phyloP scores from a whole-genome alignment of 1,140 invertebrate species.

The Conus ventricosus region DNA sequence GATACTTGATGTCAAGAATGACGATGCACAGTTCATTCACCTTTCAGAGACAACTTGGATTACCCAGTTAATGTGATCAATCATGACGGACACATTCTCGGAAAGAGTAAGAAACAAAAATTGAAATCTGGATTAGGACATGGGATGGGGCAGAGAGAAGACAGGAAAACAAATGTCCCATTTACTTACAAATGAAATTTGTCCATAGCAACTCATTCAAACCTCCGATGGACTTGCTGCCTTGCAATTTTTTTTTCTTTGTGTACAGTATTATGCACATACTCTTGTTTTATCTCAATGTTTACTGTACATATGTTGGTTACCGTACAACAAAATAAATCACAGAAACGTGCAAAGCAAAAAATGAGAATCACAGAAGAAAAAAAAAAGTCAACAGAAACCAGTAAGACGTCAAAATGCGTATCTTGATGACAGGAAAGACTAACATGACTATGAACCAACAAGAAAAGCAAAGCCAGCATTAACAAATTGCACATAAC shows the following conservation, averaged over 20 bases:
- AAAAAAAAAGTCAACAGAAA: not conserved
- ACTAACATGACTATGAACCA: not conserved
- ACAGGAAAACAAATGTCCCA: slow-evolving; percentile 1
- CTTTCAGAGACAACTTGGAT: not conserved
- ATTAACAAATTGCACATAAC: not conserved
- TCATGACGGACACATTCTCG: not conserved
- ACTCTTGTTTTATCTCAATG: not conserved
- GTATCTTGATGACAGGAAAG: slow-evolving; percentile 2
- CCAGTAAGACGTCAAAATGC: not conserved
- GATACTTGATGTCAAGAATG: too few relatives aligned
- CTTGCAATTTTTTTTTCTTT: slow-evolving; percentile 20
- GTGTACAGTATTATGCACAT: slow-evolving; percentile 22
- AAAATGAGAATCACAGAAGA: slow-evolving; percentile 1
- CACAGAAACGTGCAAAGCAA: slow-evolving; percentile 18
- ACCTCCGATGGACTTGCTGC: slow-evolving; percentile 6
- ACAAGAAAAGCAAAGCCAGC: not conserved
- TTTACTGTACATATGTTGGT: not conserved
- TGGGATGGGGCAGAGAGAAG: not conserved
- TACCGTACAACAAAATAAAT: slow-evolving; percentile 25
- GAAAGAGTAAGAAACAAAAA: not conserved
- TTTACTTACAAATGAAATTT: slow-evolving; percentile 13
- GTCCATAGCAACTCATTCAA: slow-evolving; percentile 3
- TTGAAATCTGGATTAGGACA: not conserved
- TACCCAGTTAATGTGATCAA: not conserved
- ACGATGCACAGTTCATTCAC: not conserved